Percentiles rank a stretch among this genome's conserved stretches.
These are phyloP conservation scores for Danaus chrysippus DNA, from an alignment of 2,888 invertebrate genomes.

Conservation along the genomic window DNA sequence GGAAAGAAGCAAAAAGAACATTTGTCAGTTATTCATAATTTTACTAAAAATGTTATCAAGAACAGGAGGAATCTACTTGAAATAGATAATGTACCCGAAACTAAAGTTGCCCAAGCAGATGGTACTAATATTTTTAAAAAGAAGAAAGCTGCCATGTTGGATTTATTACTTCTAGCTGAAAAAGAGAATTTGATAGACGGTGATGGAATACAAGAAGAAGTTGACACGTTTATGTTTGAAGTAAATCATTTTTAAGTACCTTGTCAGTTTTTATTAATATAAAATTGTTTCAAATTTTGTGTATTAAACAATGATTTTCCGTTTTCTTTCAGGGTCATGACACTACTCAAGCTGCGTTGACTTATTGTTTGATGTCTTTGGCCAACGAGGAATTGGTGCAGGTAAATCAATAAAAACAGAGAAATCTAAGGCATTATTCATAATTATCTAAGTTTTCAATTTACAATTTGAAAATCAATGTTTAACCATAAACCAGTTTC, in stretches of 20 bases:
- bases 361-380: conserved; percentile 70
- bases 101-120: conserved; percentile 14
- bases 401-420: conserved; percentile 38
- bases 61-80: conserved; percentile 40
- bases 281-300: conserved; percentile 68
- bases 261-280: too few relatives aligned
- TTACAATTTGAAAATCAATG: too few relatives aligned
- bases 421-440: too few relatives aligned
- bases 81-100: conserved; percentile 22
- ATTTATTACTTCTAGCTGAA: conserved; percentile 70
- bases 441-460: too few relatives aligned
- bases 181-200: conserved; percentile 67
- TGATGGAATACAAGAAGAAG: conserved; percentile 78
- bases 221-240: conserved; percentile 83
- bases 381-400: conserved; percentile 70
- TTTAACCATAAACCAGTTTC: too few relatives aligned
- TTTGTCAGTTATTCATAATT: conserved; percentile 52
- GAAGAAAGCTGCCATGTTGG: conserved; percentile 76
- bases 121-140: conserved; percentile 51
- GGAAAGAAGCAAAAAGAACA: conserved; percentile 67
- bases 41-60: conserved; percentile 45
- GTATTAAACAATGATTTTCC: conserved; percentile 36
- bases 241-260: conserved; percentile 40
- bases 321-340: conserved; percentile 78
- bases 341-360: conserved; percentile 77